Base-by-base conservation (phyloP, 2,113 vertebrate genomes). In the Galbula dea region DNA sequence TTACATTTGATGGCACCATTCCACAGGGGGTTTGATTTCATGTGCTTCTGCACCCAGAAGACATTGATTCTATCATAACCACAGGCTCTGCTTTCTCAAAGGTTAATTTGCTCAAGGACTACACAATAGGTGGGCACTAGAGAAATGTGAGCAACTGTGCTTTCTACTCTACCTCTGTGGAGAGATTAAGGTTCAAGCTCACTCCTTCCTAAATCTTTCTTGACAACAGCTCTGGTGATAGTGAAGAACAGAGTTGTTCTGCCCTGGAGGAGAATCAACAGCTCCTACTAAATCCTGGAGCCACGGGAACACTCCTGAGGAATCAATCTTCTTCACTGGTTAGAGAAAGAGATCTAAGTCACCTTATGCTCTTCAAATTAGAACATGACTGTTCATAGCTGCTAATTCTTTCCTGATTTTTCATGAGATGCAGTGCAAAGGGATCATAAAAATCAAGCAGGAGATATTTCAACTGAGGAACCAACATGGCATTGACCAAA, bases 371-470 rank as follows among this genome's bases (percentile, higher is more conserved):
- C 16, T 18, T 41, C 58, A 71, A 51, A 24, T 49, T 3, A 49
- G 15, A 83, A 6, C 9, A 2, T 6, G 10, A 7, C 23, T 3
- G 4, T 1, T 34, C 23, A 26, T 3, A 7, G 14, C 3, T 52
- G 29, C 24, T 39, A 5, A 30, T 32, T 88, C 32, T 71, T 83
- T 4, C 5, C 43, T 14, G 26, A 29, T 82, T 89, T 71, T 55
- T 61, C 3, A 1, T 2, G 2, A 69, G 8, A 26, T 0, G 0
- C 19, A 4, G 46, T 0, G 17, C 32, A 36, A 76, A 39, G 12
- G 34, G 48, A 52, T 6, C 15, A 74, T 43, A 39, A 75, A 83
- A 78, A 23, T 27, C 72, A 63, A 5, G 32, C 9, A 59, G 54
- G 34, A 30, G 55, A 39, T 43, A 66, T 58, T 63, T 45, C 76